phyloP scores from a whole-genome alignment of 1,140 invertebrate species.

The Paraescarpia echinospica region DNA sequence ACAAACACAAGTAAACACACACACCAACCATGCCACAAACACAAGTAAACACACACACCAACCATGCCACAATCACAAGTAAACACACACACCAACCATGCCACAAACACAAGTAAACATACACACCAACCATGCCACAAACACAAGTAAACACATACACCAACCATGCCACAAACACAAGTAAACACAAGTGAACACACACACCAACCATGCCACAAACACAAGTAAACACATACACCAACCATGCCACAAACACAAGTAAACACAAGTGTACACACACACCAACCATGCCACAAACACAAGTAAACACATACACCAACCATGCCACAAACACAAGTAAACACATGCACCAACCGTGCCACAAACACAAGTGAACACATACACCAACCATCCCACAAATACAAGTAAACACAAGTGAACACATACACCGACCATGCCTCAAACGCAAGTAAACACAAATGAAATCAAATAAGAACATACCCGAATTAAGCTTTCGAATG shows the following conservation, averaged over 20 bases:
- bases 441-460: too few species aligned
- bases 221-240: not conserved
- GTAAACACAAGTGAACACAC: not conserved
- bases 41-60: not conserved
- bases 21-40: not conserved
- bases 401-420: not conserved
- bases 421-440: too few species aligned
- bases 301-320: not conserved
- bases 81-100: too few species aligned
- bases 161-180: not conserved
- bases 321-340: not conserved
- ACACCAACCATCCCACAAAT: not conserved
- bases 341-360: not conserved
- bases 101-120: too few species aligned
- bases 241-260: slow-evolving; percentile 5
- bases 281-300: too few species aligned
- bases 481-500: slow-evolving; percentile 58
- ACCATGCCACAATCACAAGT: not conserved
- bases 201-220: not conserved
- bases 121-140: not conserved
- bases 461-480: slow-evolving; percentile 37
- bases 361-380: not conserved
- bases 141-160: not conserved
- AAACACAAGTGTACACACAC: not conserved
- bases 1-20: not conserved